phyloP scores from a whole-genome alignment of 2,888 invertebrate species.

The Macrophya annulata region DNA sequence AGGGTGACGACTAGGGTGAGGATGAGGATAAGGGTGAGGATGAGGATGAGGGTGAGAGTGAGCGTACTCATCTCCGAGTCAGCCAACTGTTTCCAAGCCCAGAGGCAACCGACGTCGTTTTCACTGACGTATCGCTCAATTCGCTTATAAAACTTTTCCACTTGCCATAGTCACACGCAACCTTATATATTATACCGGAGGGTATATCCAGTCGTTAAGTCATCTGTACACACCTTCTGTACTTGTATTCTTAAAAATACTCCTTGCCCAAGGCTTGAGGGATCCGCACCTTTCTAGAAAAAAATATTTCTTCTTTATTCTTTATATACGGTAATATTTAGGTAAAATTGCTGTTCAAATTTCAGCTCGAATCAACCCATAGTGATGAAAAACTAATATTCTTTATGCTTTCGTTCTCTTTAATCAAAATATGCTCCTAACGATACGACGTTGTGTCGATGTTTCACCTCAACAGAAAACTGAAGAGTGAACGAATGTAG shows the following conservation, averaged over 20 bases:
- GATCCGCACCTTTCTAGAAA: neutral
- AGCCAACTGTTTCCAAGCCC: conserved; percentile 50
- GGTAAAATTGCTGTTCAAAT: neutral
- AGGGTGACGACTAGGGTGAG: conserved; percentile 15
- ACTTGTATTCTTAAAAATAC: neutral
- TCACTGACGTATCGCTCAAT: conserved; percentile 46
- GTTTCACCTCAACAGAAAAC: neutral
- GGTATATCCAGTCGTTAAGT: conserved; percentile 2
- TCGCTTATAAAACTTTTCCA: conserved; percentile 41
- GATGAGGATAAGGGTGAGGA: neutral
- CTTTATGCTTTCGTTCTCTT: neutral
- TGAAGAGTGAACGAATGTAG: too few relatives aligned
- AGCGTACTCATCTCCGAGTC: conserved; percentile 39
- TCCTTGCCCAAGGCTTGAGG: neutral
- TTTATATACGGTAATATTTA: too few relatives aligned
- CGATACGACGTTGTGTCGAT: neutral
- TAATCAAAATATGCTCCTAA: neutral
- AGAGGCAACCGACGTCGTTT: conserved; percentile 9
- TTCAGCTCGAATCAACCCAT: neutral
- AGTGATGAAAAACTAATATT: neutral
- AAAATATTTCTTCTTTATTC: neutral
- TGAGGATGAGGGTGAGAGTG: neutral
- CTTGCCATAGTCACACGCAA: conserved; percentile 28
- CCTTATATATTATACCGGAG: neutral
- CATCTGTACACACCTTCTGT: neutral